Conservation (phyloP, 2,113 vertebrate species). For the Danionella cerebrum region DNA sequence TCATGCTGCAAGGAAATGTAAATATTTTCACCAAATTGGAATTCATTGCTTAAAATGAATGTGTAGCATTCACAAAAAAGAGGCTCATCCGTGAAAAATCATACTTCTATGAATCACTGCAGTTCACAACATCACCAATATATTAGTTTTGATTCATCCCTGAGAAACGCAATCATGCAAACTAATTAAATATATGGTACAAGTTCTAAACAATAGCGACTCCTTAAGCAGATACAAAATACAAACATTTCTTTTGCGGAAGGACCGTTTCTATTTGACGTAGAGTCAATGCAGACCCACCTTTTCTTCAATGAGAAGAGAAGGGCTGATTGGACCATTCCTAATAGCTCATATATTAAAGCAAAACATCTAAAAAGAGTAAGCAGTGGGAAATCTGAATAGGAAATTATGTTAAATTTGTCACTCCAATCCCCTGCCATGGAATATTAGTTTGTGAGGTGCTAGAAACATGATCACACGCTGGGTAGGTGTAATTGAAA, state of each 20-base stretch:
- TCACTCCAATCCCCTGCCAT: conserved; percentile 8
- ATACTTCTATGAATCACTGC: too few species aligned
- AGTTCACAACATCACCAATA: too few species aligned
- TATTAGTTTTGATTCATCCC: too few species aligned
- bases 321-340: background rate
- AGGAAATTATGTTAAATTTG: conserved; percentile 3
- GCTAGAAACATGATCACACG: conserved; percentile 18
- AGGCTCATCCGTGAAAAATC: too few species aligned
- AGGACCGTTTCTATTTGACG: background rate
- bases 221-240: background rate
- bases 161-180: too few species aligned
- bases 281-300: background rate
- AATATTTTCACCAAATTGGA: too few species aligned
- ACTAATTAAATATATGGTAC: too few species aligned
- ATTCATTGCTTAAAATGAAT: too few species aligned
- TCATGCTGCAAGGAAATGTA: too few species aligned
- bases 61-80: too few species aligned
- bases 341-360: background rate
- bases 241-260: background rate
- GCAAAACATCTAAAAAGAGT: background rate
- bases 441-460: conserved; percentile 9
- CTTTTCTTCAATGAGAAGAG: background rate
- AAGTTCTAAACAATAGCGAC: too few species aligned
- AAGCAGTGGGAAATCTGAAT: background rate
- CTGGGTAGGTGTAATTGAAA: conserved; percentile 23